Percentiles rank a stretch among this genome's conserved stretches.
Evolutionary conservation across 1,140 invertebrate genomes (phyloP).

Genomic region (Daktulosphaira vitifoliae): DNA sequence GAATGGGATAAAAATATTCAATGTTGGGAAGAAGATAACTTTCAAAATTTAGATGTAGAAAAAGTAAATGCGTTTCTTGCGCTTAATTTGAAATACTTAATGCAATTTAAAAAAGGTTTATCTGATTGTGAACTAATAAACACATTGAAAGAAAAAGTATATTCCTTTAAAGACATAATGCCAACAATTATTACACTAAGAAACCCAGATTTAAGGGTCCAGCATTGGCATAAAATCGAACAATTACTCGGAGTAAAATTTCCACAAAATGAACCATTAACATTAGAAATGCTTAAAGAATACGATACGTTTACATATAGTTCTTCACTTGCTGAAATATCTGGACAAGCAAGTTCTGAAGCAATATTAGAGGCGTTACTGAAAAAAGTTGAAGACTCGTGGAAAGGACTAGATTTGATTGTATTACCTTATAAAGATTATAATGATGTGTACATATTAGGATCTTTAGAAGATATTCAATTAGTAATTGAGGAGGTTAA

Average conservation of each 20-base stretch:
- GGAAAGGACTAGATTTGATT: conserved; percentile 68
- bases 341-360: conserved; percentile 75
- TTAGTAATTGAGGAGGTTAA: conserved; percentile 71
- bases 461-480: conserved; percentile 74
- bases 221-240: conserved; percentile 78
- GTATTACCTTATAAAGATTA: conserved; percentile 67
- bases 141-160: conserved; percentile 26
- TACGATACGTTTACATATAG: conserved; percentile 60
- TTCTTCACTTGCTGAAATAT: conserved; percentile 70
- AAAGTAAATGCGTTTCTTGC: conserved; percentile 11
- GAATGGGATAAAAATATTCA: conserved; percentile 42
- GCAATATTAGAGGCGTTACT: conserved; percentile 66
- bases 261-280: conserved; percentile 51
- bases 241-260: conserved; percentile 61
- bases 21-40: conserved; percentile 9
- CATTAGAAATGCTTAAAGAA: conserved; percentile 58
- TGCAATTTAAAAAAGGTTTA: conserved; percentile 20
- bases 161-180: conserved; percentile 46
- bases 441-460: conserved; percentile 73
- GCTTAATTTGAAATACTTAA: conserved; percentile 17
- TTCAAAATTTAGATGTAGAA: conserved; percentile 15
- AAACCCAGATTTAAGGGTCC: conserved; percentile 60
- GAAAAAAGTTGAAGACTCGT: conserved; percentile 70
- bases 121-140: conserved; percentile 3
- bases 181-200: conserved; percentile 63